Evolutionary conservation across 2,113 vertebrate species (phyloP).

Genomic region (Peucedramus taeniatus): DNA sequence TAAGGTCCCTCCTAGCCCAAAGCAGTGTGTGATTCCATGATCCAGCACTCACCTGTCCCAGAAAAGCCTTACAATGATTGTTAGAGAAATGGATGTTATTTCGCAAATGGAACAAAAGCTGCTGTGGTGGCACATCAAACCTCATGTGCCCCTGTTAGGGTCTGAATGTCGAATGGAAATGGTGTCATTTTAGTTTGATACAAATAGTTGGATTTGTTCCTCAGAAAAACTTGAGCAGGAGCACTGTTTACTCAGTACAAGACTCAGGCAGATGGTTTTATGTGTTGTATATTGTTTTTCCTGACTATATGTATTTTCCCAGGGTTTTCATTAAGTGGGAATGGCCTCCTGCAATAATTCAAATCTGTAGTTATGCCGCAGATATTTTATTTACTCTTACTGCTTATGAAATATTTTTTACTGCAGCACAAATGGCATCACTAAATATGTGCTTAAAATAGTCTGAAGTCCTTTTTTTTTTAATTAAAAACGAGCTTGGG

Average conservation of each 20-base stretch:
- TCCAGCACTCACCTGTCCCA: fast-evolving
- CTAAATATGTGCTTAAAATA: background rate
- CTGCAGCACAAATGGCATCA: background rate
- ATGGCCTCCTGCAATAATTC: background rate
- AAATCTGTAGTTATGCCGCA: background rate
- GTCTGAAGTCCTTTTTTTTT: background rate
- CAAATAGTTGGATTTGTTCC: background rate
- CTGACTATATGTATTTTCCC: background rate
- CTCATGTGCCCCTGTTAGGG: background rate
- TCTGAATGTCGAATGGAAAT: background rate
- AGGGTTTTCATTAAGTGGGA: background rate
- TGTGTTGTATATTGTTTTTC: background rate
- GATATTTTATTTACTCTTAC: background rate
- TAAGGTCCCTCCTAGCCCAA: background rate
- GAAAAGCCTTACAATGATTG: fast-evolving
- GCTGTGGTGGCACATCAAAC: background rate
- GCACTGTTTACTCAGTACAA: background rate
- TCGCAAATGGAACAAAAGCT: background rate
- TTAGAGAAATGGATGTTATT: background rate
- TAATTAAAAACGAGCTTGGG: background rate
- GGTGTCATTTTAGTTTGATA: background rate
- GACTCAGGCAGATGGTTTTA: background rate
- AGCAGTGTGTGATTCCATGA: background rate
- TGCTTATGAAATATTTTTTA: background rate
- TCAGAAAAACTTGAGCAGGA: background rate